A percentile compares a stretch with the other conserved stretches of the same genome.
Evolutionary conservation across 2,888 invertebrate species (phyloP).

Genomic region (Hypselothyrea guttata): DNA sequence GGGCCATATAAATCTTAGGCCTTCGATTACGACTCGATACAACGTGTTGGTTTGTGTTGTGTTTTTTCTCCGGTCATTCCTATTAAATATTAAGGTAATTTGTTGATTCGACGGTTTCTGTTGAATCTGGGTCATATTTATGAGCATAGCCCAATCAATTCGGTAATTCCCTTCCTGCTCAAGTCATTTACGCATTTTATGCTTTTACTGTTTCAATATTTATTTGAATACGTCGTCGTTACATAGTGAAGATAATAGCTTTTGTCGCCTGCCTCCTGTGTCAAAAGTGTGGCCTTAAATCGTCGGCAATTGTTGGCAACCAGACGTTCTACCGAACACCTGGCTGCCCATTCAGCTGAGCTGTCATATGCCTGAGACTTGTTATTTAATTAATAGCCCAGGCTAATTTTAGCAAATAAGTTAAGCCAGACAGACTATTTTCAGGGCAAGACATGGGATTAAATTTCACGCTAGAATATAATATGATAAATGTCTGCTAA

Average conservation of each 20-base stretch:
- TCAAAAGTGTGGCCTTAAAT: conserved; percentile 42
- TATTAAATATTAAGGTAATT: conserved; percentile 76
- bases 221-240: conserved; percentile 65
- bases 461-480: no score
- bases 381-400: no score
- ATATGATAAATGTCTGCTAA: no score
- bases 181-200: conserved; percentile 43
- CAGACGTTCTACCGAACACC: no score
- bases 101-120: conserved; percentile 65
- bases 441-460: no score
- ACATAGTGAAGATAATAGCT: conserved; percentile 67
- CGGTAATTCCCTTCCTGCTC: conserved; percentile 4
- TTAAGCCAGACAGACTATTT: no score
- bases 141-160: conserved; percentile 40
- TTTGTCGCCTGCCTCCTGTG: conserved; percentile 28
- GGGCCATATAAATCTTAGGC: conserved; percentile 57
- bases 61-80: conserved; percentile 6
- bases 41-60: conserved; percentile 22
- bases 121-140: conserved; percentile 58
- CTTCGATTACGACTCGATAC: conserved; percentile 46
- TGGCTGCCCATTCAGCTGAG: no score
- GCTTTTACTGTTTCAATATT: conserved; percentile 61
- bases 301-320: no score
- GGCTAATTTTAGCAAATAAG: no score
- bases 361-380: no score